These are phyloP conservation scores for Tetramorium bicarinatum DNA, from an alignment of 2,888 invertebrate species.

Conservation along the genomic window DNA sequence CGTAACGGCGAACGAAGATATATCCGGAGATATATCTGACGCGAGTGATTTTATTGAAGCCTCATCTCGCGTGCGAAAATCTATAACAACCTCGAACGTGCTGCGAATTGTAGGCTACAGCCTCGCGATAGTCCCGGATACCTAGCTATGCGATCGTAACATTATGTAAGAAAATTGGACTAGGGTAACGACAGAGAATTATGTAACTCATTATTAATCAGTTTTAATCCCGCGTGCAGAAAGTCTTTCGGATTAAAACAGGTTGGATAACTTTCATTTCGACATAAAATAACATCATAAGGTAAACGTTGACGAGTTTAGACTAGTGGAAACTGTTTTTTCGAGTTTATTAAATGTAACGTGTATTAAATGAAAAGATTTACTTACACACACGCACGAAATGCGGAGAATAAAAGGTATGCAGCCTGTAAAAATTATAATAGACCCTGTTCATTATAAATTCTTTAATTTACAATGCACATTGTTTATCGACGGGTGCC, in stretches of 20 bases:
- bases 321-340: not conserved
- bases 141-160: not conserved
- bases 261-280: not conserved
- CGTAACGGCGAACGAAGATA: not conserved
- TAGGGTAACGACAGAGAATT: not conserved
- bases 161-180: not conserved
- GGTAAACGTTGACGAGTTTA: not conserved
- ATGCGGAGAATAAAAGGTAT: not conserved
- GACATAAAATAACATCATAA: not conserved
- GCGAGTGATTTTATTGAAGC: constrained; percentile 40
- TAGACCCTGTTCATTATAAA: not conserved
- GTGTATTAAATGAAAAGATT: not conserved
- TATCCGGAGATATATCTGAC: constrained; percentile 33
- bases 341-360: constrained; percentile 17
- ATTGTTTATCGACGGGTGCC: not conserved
- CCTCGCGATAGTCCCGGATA: not conserved
- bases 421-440: not conserved
- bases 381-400: not conserved
- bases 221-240: constrained; percentile 6
- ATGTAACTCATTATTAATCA: constrained; percentile 15
- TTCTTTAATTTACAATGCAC: not conserved
- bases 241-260: not conserved
- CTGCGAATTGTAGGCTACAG: constrained; percentile 3
- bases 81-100: constrained; percentile 12
- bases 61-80: constrained; percentile 31